Percentiles rank a stretch among this genome's conserved stretches.
Conservation (phyloP, 1,140 invertebrate species). For the Aphis gossypii region DNA sequence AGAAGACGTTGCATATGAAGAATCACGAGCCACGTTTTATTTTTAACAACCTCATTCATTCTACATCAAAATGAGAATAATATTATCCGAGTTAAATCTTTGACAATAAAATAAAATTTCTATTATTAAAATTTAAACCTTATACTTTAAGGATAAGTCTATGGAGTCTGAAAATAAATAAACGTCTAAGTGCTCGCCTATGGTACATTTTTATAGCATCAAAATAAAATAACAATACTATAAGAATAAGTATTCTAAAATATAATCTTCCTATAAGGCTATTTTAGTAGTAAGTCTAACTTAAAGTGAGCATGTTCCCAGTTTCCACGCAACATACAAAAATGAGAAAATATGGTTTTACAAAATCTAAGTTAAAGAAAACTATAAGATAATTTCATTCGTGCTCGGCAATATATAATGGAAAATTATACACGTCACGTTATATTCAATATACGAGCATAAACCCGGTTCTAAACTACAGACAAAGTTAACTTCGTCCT, state of each 20-base stretch:
- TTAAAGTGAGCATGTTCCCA: neutral
- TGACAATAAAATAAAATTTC: neutral
- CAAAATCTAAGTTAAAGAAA: slow-evolving; percentile 9
- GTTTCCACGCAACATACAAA: neutral
- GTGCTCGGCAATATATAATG: slow-evolving; percentile 4
- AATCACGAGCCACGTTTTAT: neutral
- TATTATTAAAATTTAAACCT: neutral
- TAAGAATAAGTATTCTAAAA: neutral
- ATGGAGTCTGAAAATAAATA: neutral
- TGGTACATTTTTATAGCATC: neutral
- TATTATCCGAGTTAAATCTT: neutral
- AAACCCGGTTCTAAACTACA: neutral
- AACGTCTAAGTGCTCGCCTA: neutral
- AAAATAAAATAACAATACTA: neutral
- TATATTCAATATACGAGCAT: neutral
- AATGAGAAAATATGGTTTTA: neutral
- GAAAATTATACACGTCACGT: slow-evolving; percentile 41
- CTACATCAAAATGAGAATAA: neutral
- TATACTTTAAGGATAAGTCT: neutral
- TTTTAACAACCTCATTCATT: slow-evolving; percentile 12
- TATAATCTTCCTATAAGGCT: neutral
- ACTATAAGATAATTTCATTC: neutral
- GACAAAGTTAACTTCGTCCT: slow-evolving; percentile 30
- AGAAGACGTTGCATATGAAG: neutral
- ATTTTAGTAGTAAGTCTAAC: neutral